Conservation (phyloP, 1,140 invertebrate species). For the Babylonia areolata region DNA sequence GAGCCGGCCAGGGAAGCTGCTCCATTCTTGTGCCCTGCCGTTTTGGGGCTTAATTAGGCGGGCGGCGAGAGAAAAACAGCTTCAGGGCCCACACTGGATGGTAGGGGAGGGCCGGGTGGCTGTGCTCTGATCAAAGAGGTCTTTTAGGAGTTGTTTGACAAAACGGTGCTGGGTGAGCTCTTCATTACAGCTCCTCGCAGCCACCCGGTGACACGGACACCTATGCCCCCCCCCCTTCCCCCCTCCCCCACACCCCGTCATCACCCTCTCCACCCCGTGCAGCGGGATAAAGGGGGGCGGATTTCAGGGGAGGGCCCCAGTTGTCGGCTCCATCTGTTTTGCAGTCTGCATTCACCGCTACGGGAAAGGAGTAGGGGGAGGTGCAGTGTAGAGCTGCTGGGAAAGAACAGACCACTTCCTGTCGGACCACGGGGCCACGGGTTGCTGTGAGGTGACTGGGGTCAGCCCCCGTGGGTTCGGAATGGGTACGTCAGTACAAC, state of each 20-base stretch:
- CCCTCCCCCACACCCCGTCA: neutral
- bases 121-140: neutral
- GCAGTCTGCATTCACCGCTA: neutral
- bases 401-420: no score
- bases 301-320: neutral
- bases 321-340: neutral
- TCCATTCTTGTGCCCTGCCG: neutral
- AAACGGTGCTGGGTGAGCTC: conserved; percentile 1
- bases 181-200: neutral
- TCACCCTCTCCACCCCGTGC: neutral
- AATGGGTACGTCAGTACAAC: no score
- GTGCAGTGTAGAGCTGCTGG: no score
- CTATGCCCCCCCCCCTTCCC: neutral
- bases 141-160: neutral
- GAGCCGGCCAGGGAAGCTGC: conserved; percentile 5
- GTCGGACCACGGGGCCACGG: no score
- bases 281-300: neutral
- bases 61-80: conserved; percentile 24
- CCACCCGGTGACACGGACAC: neutral
- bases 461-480: no score
- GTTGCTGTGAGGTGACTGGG: no score
- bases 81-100: neutral
- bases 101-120: neutral
- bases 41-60: conserved; percentile 22
- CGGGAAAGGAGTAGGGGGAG: neutral